Percentiles rank a stretch among this genome's conserved stretches.
Evolutionary conservation across 2,113 vertebrate genomes (phyloP).

Genomic region (Megalops atlanticus): DNA sequence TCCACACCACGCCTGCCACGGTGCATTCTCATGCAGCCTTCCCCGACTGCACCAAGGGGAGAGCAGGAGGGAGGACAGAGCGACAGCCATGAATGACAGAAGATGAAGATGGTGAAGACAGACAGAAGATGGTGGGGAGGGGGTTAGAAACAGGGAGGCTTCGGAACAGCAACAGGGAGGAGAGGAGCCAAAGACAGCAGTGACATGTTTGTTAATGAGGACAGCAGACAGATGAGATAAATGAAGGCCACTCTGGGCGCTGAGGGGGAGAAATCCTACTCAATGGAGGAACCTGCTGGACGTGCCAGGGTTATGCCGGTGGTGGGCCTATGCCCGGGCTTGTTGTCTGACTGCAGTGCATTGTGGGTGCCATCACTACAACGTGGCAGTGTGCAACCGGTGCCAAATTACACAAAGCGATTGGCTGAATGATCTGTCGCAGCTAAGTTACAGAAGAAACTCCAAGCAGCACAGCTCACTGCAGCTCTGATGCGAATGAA

Average conservation of each 20-base stretch:
- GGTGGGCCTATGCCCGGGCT: neutral
- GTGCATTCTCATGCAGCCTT: constrained; percentile 67
- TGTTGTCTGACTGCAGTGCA: neutral
- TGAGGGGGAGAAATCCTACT: neutral
- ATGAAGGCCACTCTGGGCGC: neutral
- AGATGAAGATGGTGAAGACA: too few relatives aligned
- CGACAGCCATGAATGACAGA: constrained; percentile 22
- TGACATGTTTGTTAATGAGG: neutral
- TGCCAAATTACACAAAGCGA: too few relatives aligned
- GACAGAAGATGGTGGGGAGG: constrained; percentile 15
- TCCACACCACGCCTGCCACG: constrained; percentile 75
- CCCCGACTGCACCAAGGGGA: constrained; percentile 64
- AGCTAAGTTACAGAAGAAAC: neutral
- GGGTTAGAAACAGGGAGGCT: constrained; percentile 37
- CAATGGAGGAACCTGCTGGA: neutral
- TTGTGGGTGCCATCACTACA: neutral
- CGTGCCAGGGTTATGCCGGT: neutral
- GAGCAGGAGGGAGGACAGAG: constrained; percentile 26
- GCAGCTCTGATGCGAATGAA: neutral
- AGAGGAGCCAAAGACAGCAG: neutral
- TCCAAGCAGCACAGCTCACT: neutral
- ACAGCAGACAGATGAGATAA: neutral
- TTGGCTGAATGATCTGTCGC: too few relatives aligned
- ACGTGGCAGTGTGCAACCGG: neutral
- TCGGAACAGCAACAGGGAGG: constrained; percentile 20